Evolutionary conservation across 2,888 invertebrate species (phyloP), one percentile per base, ranked within the genome.

Genomic region (Danaus chrysippus): DNA sequence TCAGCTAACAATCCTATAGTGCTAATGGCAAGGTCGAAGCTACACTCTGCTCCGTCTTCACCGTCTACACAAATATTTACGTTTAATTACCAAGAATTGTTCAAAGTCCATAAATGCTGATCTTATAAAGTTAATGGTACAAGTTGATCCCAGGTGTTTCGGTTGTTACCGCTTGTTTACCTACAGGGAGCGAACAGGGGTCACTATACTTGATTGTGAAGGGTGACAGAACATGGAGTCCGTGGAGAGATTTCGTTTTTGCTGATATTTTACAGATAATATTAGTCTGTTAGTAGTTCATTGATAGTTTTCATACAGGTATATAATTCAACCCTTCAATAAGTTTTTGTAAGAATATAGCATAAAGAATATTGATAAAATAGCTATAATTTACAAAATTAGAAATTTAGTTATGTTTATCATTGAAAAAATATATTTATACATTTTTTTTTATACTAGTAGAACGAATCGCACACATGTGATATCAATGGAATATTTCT

Each of bases 71-170:
- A 62, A 65, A 76, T 79, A 76, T 81, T 81, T 79, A 76, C 74
- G 73, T 82, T 81, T 77, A 78, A 81, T 81, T 80, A 78, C 71
- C 70, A 70, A 64, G 60, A 71, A 69, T 73, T 72, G 73, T 69
- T 73, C 69, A 69, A 68, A 68, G 67, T 62, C 61, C 66, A 64
- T 67, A 66, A 60, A 67, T 63, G 70, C 66, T 68, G 73, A 66
- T 69, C 72, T 75, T 74, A 73, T 66, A 68, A 67, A 65, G 69
- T 70, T 69, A 69, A 71, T 71, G 63, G 69, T 65, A 64, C 71
- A 74, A 80, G 76, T 74, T 76, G 80, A 72, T 76, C 81, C 69
- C 87, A 88, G 87, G 87, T 87, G 87, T 81, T 74, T 76, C 71
- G 69, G 71, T 73, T 72, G 74, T 72, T 71, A 69, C 76, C 75